A percentile compares a stretch with the other conserved stretches of the same genome.
Conservation (phyloP, 2,888 invertebrate species). For the Antheraea assamensis region DNA sequence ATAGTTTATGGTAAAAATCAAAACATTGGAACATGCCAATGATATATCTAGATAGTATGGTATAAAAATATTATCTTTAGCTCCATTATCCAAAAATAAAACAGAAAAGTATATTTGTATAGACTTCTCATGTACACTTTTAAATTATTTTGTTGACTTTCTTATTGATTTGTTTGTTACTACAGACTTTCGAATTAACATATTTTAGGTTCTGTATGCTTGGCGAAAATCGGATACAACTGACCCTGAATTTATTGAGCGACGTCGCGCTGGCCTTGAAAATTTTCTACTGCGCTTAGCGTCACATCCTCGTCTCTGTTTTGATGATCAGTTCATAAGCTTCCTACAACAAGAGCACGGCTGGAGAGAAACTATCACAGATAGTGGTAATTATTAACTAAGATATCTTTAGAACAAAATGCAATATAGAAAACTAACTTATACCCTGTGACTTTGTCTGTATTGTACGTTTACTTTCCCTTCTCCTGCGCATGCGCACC, state of each 20-base stretch:
- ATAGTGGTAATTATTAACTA: constrained; percentile 79
- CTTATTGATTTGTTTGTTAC: not conserved
- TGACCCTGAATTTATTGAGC: constrained; percentile 92
- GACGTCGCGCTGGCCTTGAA: constrained; percentile 91
- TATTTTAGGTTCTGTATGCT: constrained; percentile 82
- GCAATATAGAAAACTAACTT: no score
- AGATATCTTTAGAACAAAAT: no score
- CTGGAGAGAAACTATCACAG: constrained; percentile 89
- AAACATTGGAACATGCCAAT: no score
- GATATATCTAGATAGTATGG: no score
- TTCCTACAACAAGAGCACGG: constrained; percentile 90
- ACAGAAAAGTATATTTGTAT: no score
- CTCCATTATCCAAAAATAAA: no score
- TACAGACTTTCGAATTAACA: not conserved
- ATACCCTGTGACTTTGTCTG: not conserved
- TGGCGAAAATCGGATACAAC: constrained; percentile 93
- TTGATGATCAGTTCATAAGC: constrained; percentile 88
- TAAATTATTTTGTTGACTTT: not conserved
- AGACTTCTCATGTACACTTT: no score
- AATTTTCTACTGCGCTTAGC: constrained; percentile 90
- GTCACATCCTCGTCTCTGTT: constrained; percentile 87
- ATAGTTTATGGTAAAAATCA: no score
- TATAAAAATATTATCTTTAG: no score
- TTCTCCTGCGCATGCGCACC: no score
- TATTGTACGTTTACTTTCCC: not conserved